phyloP scores from a whole-genome alignment of 1,140 invertebrate genomes.

The Druon quercuslanigerum region DNA sequence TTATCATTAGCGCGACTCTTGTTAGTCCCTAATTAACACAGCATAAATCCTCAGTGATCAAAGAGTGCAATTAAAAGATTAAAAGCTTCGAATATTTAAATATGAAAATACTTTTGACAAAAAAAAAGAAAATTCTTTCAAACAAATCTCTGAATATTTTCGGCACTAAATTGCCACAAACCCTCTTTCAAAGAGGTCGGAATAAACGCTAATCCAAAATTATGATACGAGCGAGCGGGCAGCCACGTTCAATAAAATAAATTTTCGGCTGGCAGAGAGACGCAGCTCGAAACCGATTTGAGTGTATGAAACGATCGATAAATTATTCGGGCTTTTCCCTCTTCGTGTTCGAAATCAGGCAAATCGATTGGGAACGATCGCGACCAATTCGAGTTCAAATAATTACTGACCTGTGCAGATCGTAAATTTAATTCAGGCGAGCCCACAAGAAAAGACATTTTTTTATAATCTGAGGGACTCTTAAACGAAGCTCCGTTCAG shows the following conservation, averaged over 20 bases:
- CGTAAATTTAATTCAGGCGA: neutral
- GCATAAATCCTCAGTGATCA: too few relatives aligned
- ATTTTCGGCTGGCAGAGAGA: neutral
- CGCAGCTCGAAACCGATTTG: neutral
- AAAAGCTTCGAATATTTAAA: too few relatives aligned
- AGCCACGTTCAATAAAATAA: neutral
- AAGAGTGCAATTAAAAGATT: too few relatives aligned
- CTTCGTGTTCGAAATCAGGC: slow-evolving; percentile 4
- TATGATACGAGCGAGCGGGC: slow-evolving; percentile 4
- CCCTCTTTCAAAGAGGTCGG: neutral
- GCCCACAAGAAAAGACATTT: neutral
- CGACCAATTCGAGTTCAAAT: slow-evolving; percentile 6
- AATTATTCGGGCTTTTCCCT: slow-evolving; percentile 1
- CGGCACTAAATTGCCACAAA: neutral
- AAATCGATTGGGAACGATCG: slow-evolving; percentile 18
- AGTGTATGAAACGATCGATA: slow-evolving; percentile 16
- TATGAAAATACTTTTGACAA: too few relatives aligned
- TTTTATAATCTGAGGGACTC: too few relatives aligned
- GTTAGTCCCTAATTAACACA: too few relatives aligned
- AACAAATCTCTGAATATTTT: neutral
- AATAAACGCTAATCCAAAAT: slow-evolving; percentile 1
- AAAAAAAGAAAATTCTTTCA: too few relatives aligned
- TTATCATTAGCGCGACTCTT: too few relatives aligned
- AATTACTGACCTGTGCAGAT: neutral
- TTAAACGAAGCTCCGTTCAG: too few relatives aligned